A percentile compares a stretch with the other conserved stretches of the same genome.
These are phyloP conservation scores for Pedionomus torquatus DNA, from an alignment of 2,113 vertebrate species.

Conservation along the genomic window DNA sequence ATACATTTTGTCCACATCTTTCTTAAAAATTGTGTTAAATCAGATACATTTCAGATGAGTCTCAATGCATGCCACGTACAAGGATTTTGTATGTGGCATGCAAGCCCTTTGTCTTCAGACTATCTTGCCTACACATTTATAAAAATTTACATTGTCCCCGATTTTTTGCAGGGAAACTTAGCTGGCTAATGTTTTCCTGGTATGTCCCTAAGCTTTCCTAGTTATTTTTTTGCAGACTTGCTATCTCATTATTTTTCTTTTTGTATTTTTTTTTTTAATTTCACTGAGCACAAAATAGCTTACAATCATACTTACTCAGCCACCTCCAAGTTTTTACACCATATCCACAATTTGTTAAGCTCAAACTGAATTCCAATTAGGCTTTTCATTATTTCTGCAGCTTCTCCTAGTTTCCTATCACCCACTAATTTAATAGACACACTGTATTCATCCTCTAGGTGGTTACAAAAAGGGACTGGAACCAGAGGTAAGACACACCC, in stretches of 20 bases:
- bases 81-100: not conserved
- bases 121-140: not conserved
- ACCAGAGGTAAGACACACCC: not conserved
- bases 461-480: not conserved
- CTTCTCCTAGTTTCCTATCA: not conserved
- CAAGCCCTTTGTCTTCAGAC: not conserved
- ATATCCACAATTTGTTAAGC: not conserved
- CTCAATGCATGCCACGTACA: not conserved
- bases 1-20: not conserved
- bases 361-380: not conserved
- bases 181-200: not conserved
- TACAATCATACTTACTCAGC: not conserved
- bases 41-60: not conserved
- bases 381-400: not conserved
- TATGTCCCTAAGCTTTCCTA: not conserved
- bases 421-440: not conserved
- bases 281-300: not conserved
- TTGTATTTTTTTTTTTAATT: not conserved
- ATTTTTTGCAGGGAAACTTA: not conserved
- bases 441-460: not conserved
- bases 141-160: not conserved
- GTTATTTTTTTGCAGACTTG: not conserved
- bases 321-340: not conserved
- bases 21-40: not conserved
- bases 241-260: not conserved